Evolutionary conservation across 2,797 vertebrate genomes (phyloP), one percentile per base, ranked within the genome.

Genomic region (Sebastes oblongus): DNA sequence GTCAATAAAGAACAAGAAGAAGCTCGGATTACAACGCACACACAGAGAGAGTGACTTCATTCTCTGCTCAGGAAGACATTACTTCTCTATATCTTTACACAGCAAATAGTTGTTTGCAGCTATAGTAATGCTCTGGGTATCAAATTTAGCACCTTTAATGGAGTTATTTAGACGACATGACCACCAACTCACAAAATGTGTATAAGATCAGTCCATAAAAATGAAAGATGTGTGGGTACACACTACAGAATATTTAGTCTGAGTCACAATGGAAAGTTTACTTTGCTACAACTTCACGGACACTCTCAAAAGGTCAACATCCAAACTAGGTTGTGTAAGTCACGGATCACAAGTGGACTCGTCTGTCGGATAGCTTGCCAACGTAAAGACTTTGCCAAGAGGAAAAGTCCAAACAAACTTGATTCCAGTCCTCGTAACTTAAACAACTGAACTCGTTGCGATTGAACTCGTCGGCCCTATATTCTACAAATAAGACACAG

Each of bases 381-480:
- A 59, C 2, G 0, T 56, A 46, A 29, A 69, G 60, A 58, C 50
- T 67, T 46, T 58, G 52, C 29, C 24, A 78, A 6, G 50, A 73
- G 32, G 32, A 72, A 62, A 72, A 42, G 67, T 83, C 87, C 54
- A 88, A 91, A 88, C 88, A 89, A 73, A 86, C 75, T 16, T 18
- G 36, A 80, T 82, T 78, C 29, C 78, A 32, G 64, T 50, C 66
- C 42, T 66, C 39, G 10, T 60, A 85, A 82, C 75, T 50, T 77
- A 81, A 91, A 87, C 77, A 83, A 78, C 30, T 59, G 9, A 1
- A 68, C 32, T 69, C 12, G 29, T 67, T 32, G 30, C 30, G 30
- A 32, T 32, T 32, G 30, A 1, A 27, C 32, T 69, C 13, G 29
- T 68, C 58, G 39, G 20, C 36, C 62, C 4, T 29, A 13, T 7